Evolutionary conservation across 2,888 invertebrate genomes (phyloP), one percentile per base, ranked within the genome.

Genomic region (Ennomos fuscantarius): DNA sequence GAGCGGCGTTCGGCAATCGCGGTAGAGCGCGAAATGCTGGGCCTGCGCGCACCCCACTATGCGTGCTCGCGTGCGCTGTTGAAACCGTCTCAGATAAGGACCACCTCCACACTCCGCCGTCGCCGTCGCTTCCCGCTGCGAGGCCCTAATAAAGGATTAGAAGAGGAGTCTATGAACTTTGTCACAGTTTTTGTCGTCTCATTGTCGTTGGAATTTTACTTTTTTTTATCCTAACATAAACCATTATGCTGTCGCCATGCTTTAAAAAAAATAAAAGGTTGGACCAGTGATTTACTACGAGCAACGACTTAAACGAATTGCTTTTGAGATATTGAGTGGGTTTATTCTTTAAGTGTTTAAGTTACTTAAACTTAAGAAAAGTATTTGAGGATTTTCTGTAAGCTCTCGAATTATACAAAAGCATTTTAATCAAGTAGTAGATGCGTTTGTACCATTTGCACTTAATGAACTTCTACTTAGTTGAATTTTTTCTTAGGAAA

Each of bases 11-110:
- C 74, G 74, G 73, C 74, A 71, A 69, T 78, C 82, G 81, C 81
- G 80, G 81, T 80, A 70, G 76, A 79, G 76, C 85, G 79, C 82
- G 79, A 73, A 82, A 79, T 87, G 85, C 66, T 78, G 72, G 64
- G 70, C 61, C 65, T 58, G 69, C 59, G 70, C 62, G 60, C 70
- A 78, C 88, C 89, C 87, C 88, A 86, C 88, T 83, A 82, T 81
- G 70, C 65, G 61, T 60, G 55, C 72, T 67, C 68, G 59, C 51
- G 54, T 60, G 57, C 63, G 74, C 80, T 84, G 84, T 83, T 73
- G 80, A 81, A 86, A 84, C 81, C 68, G 76, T 74, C 78, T 70
- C 74, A 85, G 89, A 89, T 89, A 89, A 89, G 87, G 87, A 83
- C 83, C 80, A 53, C 48, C 57, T 56, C 46, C 41, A 41, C 45